A percentile compares a stretch with the other conserved stretches of the same genome.
These are phyloP conservation scores for Drosophila setifemur DNA, from an alignment of 1,140 invertebrate species.

Conservation along the genomic window DNA sequence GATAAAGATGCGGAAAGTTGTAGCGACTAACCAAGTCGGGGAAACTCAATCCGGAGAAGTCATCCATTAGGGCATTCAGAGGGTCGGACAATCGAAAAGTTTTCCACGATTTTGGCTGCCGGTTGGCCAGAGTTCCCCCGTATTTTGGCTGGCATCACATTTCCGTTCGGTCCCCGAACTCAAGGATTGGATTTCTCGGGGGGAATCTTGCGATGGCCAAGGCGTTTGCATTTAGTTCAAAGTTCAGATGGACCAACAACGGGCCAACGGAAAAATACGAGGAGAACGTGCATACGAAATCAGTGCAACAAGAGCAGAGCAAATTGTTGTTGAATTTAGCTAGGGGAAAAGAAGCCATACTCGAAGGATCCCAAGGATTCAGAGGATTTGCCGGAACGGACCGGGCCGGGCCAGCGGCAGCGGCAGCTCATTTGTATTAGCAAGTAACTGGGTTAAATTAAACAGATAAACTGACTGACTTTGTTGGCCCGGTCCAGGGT, in stretches of 20 bases:
- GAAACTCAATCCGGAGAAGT: neutral
- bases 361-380: too few relatives aligned
- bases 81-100: neutral
- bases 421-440: slow-evolving; percentile 56
- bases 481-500: slow-evolving; percentile 10
- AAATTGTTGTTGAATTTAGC: slow-evolving; percentile 33
- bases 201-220: slow-evolving; percentile 26
- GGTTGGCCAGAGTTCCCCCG: neutral
- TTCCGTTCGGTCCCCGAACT: slow-evolving; percentile 32
- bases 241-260: slow-evolving; percentile 48
- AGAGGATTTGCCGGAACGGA: neutral
- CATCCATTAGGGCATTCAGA: slow-evolving; percentile 1
- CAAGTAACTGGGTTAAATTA: slow-evolving; percentile 65
- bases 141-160: slow-evolving; percentile 12
- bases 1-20: slow-evolving; percentile 12
- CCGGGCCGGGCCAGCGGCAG: neutral
- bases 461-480: slow-evolving; percentile 27
- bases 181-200: slow-evolving; percentile 17
- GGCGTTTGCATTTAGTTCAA: slow-evolving; percentile 47
- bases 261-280: slow-evolving; percentile 12
- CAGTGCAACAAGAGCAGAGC: slow-evolving; percentile 5
- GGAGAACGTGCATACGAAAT: slow-evolving; percentile 41
- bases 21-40: neutral
- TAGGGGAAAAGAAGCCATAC: too few relatives aligned
- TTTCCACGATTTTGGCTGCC: neutral